Percentiles rank a stretch among this genome's conserved stretches.
Evolutionary conservation across 1,140 invertebrate genomes (phyloP).

Genomic region (Nylanderia fulva): DNA sequence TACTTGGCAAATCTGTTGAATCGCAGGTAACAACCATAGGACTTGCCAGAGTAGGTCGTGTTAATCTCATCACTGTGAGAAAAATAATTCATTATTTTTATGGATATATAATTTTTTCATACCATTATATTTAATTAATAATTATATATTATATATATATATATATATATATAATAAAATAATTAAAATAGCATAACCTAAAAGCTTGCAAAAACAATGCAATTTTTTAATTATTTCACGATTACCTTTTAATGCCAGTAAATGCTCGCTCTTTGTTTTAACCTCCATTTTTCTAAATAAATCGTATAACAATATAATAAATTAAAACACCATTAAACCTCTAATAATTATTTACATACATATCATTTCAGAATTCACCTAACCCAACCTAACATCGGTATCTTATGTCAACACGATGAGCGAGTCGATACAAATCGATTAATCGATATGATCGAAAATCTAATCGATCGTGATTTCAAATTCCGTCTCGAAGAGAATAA

Average conservation of each 20-base stretch:
- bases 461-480: conserved; percentile 18
- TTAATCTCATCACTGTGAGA: conserved; percentile 96
- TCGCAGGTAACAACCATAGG: conserved; percentile 93
- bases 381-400: conserved; percentile 59
- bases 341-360: not conserved
- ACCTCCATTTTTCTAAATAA: conserved; percentile 76
- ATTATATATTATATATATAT: conserved; percentile 15
- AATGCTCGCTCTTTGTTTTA: conserved; percentile 81
- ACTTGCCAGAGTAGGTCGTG: conserved; percentile 93
- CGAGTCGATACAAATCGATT: conserved; percentile 36
- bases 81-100: conserved; percentile 17
- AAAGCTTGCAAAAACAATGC: not conserved
- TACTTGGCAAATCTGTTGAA: conserved; percentile 93
- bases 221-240: not conserved
- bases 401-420: not conserved
- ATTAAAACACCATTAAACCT: conserved; percentile 1
- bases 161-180: conserved; percentile 19
- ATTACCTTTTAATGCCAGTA: conserved; percentile 83
- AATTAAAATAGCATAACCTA: not conserved
- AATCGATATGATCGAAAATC: not conserved
- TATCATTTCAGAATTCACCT: conserved; percentile 28
- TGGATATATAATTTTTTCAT: conserved; percentile 14
- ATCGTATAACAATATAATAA: not conserved
- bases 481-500: not conserved
- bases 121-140: not conserved